A percentile compares a stretch with the other conserved stretches of the same genome.
Conservation (phyloP, 2,888 invertebrate genomes). For the Salticus scenicus region DNA sequence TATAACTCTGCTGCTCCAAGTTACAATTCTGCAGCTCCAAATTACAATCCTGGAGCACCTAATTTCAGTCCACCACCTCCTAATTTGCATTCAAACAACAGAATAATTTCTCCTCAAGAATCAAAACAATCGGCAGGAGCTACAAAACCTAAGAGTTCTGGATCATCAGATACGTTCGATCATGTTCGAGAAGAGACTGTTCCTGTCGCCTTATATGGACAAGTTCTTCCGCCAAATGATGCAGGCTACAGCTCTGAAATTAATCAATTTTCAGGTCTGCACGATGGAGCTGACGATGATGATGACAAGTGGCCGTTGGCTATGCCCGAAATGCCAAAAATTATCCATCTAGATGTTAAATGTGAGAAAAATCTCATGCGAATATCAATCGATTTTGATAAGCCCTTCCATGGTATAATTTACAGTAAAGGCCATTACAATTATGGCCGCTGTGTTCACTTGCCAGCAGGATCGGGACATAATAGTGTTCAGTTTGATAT, state of each 20-base stretch:
- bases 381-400: conserved; percentile 92
- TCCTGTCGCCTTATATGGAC: conserved; percentile 50
- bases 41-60: neutral
- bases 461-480: conserved; percentile 90
- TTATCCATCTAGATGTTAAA: conserved; percentile 91
- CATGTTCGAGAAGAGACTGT: conserved; percentile 55
- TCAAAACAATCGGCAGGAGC: neutral
- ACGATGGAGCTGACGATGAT: conserved; percentile 77
- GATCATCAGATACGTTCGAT: conserved; percentile 30
- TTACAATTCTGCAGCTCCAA: neutral
- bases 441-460: conserved; percentile 91
- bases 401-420: conserved; percentile 94
- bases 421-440: conserved; percentile 94
- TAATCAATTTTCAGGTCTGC: conserved; percentile 64
- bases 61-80: neutral
- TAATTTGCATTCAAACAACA: conserved; percentile 40
- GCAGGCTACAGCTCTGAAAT: conserved; percentile 61
- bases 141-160: neutral
- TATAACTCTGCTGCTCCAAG: neutral
- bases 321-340: conserved; percentile 93
- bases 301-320: conserved; percentile 89
- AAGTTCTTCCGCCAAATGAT: conserved; percentile 63
- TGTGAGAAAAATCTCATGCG: conserved; percentile 96
- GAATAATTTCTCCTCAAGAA: conserved; percentile 24
- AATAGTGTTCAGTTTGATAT: conserved; percentile 92